Evolutionary conservation across 1,140 invertebrate species (phyloP).

Genomic region (Lanistes nyassanus): DNA sequence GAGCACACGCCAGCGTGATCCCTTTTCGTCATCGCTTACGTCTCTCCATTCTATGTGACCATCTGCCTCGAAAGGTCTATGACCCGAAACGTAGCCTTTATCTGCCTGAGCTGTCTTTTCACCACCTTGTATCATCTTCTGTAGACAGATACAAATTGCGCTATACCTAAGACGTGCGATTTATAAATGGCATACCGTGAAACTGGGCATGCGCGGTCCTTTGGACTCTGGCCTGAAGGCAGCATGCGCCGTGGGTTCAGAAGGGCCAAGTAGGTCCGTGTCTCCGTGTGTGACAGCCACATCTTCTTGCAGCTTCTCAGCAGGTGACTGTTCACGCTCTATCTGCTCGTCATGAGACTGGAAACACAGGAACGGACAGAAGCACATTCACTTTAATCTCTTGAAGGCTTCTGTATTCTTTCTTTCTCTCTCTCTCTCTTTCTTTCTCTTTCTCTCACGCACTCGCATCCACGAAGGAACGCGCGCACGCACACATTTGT

Average conservation of each 20-base stretch:
- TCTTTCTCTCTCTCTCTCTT: neutral
- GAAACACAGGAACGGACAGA: neutral
- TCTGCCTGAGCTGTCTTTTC: too few relatives aligned
- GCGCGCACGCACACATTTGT: too few relatives aligned
- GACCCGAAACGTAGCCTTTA: too few relatives aligned
- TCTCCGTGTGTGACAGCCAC: neutral
- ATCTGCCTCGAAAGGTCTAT: too few relatives aligned
- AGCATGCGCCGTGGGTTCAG: neutral
- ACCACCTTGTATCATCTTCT: too few relatives aligned
- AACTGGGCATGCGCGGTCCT: constrained; percentile 31
- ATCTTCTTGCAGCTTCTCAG: constrained; percentile 2
- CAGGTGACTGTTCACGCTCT: neutral
- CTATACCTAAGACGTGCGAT: too few relatives aligned
- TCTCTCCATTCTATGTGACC: too few relatives aligned
- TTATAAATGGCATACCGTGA: constrained; percentile 1
- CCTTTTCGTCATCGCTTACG: too few relatives aligned
- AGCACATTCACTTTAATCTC: too few relatives aligned
- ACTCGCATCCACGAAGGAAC: too few relatives aligned
- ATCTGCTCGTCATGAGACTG: neutral
- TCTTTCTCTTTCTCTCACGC: neutral
- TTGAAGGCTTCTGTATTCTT: neutral
- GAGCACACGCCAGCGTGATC: too few relatives aligned
- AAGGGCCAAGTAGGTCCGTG: neutral
- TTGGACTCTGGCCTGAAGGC: constrained; percentile 9
- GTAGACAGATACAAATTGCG: too few relatives aligned